Evolutionary conservation across 35 echinoderm and acorn worm species (phyloP).

Genomic region (Stichopus chloronotus): DNA sequence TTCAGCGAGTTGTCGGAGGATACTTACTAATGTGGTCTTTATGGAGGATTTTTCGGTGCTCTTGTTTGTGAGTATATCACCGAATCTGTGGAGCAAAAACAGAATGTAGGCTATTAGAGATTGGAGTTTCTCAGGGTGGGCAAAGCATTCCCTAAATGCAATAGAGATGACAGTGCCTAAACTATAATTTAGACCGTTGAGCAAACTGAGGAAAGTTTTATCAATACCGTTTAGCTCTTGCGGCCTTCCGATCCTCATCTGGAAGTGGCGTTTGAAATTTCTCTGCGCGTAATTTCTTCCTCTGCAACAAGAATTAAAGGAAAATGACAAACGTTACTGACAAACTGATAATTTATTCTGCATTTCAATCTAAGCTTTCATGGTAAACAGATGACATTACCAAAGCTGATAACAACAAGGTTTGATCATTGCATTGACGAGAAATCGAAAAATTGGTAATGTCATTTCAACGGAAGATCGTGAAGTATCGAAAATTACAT

Average conservation of each 20-base stretch:
- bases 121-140: no score
- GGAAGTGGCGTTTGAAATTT: constrained; percentile 35
- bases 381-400: no score
- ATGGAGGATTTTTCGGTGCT: neutral
- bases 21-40: neutral
- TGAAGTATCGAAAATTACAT: neutral
- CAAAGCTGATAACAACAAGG: no score
- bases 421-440: neutral
- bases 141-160: no score
- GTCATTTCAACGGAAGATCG: neutral
- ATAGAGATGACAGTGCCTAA: no score
- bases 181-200: no score
- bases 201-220: no score
- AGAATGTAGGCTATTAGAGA: no score
- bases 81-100: neutral
- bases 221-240: constrained; percentile 38
- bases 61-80: neutral
- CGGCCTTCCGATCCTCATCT: constrained; percentile 18
- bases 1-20: no score
- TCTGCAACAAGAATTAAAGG: neutral
- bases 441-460: no score
- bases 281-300: constrained; percentile 37
- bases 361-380: no score
- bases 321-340: neutral
- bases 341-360: neutral